phyloP scores from a whole-genome alignment of 2,888 invertebrate genomes.

The Polydrusus cervinus region DNA sequence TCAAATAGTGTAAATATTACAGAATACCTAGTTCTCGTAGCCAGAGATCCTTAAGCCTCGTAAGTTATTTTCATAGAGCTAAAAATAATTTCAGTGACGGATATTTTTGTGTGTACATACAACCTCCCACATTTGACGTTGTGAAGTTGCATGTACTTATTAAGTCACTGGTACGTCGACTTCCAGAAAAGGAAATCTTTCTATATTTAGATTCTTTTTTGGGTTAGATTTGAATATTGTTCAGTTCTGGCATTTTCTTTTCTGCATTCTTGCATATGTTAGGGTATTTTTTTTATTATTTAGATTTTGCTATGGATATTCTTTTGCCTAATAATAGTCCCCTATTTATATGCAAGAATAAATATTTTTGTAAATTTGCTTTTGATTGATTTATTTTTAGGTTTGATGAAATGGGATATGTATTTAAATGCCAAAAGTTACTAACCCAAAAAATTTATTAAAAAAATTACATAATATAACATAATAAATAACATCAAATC shows the following conservation, averaged over 20 bases:
- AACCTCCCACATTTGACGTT: constrained; percentile 56
- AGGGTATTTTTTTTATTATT: not conserved
- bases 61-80: constrained; percentile 60
- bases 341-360: constrained; percentile 11
- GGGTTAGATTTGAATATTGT: constrained; percentile 20
- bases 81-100: constrained; percentile 60
- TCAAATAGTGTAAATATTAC: constrained; percentile 54
- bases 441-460: constrained; percentile 60
- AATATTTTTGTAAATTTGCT: not conserved
- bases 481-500: constrained; percentile 59
- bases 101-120: constrained; percentile 51
- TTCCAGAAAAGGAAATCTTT: constrained; percentile 46
- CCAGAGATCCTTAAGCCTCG: constrained; percentile 37
- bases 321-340: not conserved
- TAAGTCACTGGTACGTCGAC: constrained; percentile 49
- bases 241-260: constrained; percentile 42
- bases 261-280: constrained; percentile 9
- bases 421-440: constrained; percentile 26
- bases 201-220: constrained; percentile 56
- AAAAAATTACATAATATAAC: constrained; percentile 61
- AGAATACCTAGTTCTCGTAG: constrained; percentile 51
- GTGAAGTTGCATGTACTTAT: constrained; percentile 56
- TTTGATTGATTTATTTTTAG: constrained; percentile 25
- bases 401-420: constrained; percentile 15
- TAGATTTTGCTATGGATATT: constrained; percentile 12